Evolutionary conservation across 2,888 invertebrate genomes (phyloP).

Genomic region (Atrina japonica): DNA sequence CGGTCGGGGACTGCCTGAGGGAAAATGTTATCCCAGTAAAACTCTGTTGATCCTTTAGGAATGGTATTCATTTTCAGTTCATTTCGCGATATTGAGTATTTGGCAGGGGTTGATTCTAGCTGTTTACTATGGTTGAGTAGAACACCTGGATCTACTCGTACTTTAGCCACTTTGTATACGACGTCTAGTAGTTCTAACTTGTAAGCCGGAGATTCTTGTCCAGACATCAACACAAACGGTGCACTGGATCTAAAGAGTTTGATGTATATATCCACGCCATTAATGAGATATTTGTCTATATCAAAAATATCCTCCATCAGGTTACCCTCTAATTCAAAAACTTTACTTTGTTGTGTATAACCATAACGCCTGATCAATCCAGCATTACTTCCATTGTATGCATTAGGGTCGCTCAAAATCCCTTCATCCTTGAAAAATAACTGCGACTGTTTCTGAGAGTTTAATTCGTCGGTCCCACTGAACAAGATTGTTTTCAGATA

Average conservation of each 20-base stretch:
- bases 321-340: slow-evolving; percentile 30
- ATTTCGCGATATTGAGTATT: slow-evolving; percentile 1
- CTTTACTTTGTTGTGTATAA: slow-evolving; percentile 25
- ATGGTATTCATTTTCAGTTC: slow-evolving; percentile 13
- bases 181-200: slow-evolving; percentile 16
- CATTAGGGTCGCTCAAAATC: no score
- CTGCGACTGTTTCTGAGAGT: no score
- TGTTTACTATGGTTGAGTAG: slow-evolving; percentile 25
- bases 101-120: slow-evolving; percentile 10
- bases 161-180: no score
- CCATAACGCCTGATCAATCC: slow-evolving; percentile 27
- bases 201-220: slow-evolving; percentile 8
- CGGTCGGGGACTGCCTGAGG: slow-evolving; percentile 2
- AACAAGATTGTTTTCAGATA: no score
- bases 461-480: no score
- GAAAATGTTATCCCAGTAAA: no score
- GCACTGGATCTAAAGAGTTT: no score
- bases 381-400: no score
- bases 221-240: no score
- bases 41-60: no score
- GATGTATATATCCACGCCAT: slow-evolving; percentile 26
- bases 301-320: no score
- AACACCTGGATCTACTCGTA: slow-evolving; percentile 24
- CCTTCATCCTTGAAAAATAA: no score
- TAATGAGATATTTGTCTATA: slow-evolving; percentile 19